Evolutionary conservation across 2,888 invertebrate genomes (phyloP), one percentile per base, ranked within the genome.

Genomic region (Dinocampus coccinellae): DNA sequence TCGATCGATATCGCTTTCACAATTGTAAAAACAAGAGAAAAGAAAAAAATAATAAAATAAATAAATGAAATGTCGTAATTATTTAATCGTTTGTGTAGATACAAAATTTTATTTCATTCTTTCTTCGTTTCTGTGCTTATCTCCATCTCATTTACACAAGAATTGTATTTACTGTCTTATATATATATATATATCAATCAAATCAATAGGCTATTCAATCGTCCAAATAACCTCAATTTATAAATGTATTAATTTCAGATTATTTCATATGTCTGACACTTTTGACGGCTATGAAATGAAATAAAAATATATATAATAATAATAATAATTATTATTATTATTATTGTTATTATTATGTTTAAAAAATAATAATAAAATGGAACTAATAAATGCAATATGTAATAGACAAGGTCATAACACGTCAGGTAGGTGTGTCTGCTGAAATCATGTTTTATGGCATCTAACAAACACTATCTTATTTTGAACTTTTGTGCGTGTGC

Each of bases 61-160:
- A n/a, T n/a, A 58, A 58, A 58, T 58, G 58, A 7, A 33, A 58
- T 57, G n/a, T 58, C 58, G 58, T 34, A 58, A 58, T 58, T 58
- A 16, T 58, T 58, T 47, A 3, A 24, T 24, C 58, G 16, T 16
- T 33, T 58, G 13, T 58, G 34, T 58, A 58, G n/a, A 6, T 10
- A 13, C 6, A n/a, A 13, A 26, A 16, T 9, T 13, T 29, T 29
- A 16, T 9, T 58, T 58, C 13, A 3, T 34, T 33, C 3, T 34
- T 10, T 29, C 7, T 16, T 22, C 10, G 10, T 22, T 55, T 20
- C 26, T 55, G 10, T 55, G n/a, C n/a, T n/a, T n/a, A n/a, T n/a
- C 26, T 57, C 29, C 29, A 29, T 57, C 29, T 9, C 57, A 24
- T 53, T 53, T 53, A 24, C 29, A n/a, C 57, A 57, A 13, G 13